A percentile compares a stretch with the other conserved stretches of the same genome.
phyloP scores from a whole-genome alignment of 2,888 invertebrate species.

The Athetis lepigone region DNA sequence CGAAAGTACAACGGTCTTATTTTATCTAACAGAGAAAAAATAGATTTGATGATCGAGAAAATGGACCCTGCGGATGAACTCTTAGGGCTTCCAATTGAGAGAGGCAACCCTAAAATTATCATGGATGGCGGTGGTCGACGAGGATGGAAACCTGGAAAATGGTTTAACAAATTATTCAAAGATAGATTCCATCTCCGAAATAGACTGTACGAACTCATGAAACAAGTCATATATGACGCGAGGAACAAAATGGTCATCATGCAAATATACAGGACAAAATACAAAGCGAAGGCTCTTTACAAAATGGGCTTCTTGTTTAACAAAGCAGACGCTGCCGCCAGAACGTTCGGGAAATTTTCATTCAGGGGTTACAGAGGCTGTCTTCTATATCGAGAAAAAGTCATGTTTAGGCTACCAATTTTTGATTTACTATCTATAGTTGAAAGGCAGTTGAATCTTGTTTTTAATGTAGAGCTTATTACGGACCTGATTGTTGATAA shows the following conservation, averaged over 20 bases:
- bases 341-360: constrained; percentile 64
- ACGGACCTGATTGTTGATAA: constrained; percentile 68
- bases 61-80: constrained; percentile 75
- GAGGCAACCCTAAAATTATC: constrained; percentile 51
- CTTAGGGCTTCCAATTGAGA: constrained; percentile 66
- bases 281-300: constrained; percentile 65
- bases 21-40: constrained; percentile 57
- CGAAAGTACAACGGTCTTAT: constrained; percentile 56
- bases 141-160: neutral
- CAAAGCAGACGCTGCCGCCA: constrained; percentile 72
- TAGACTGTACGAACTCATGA: constrained; percentile 76
- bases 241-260: constrained; percentile 76
- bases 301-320: constrained; percentile 79
- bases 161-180: neutral
- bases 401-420: constrained; percentile 1
- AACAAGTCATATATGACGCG: constrained; percentile 76
- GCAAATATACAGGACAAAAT: constrained; percentile 69
- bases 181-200: constrained; percentile 64
- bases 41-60: constrained; percentile 63
- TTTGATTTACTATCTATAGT: constrained; percentile 61
- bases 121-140: constrained; percentile 61
- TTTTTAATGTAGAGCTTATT: constrained; percentile 74
- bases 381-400: constrained; percentile 14
- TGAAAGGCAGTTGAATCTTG: constrained; percentile 69
- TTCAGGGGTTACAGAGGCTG: constrained; percentile 62